Conservation (phyloP, 2,113 vertebrate genomes). For the Empidonax alnorum region DNA sequence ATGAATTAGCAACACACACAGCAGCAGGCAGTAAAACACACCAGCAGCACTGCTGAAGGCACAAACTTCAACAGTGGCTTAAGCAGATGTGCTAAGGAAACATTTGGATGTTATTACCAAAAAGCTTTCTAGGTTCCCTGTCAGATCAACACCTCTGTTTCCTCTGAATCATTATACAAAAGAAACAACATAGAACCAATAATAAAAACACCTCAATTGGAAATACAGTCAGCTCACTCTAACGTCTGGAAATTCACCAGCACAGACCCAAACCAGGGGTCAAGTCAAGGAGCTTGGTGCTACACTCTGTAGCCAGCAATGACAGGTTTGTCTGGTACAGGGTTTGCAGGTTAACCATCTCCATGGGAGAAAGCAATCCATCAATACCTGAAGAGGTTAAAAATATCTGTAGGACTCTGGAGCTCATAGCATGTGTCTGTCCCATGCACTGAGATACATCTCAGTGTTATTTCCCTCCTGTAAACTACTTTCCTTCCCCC, state of each 20-base stretch:
- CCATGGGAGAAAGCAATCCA: not conserved
- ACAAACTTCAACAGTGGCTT: not conserved
- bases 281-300: not conserved
- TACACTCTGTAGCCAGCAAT: not conserved
- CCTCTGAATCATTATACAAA: not conserved
- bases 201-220: not conserved
- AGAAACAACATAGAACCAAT: not conserved
- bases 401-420: not conserved
- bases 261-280: not conserved
- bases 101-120: conserved; percentile 45
- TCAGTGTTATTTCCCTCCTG: not conserved
- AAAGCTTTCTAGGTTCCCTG: conserved; percentile 9
- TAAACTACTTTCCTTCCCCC: not conserved
- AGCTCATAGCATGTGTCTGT: not conserved
- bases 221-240: not conserved
- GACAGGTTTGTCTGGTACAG: not conserved
- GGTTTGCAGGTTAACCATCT: not conserved
- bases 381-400: not conserved
- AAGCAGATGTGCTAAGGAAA: conserved; percentile 48
- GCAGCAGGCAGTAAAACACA: conserved; percentile 17
- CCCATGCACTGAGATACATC: not conserved
- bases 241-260: not conserved
- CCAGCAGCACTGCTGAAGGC: not conserved
- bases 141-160: conserved; percentile 48
- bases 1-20: conserved; percentile 13